Conservation (phyloP, 2,797 vertebrate species). For the Cossypha heuglini region DNA sequence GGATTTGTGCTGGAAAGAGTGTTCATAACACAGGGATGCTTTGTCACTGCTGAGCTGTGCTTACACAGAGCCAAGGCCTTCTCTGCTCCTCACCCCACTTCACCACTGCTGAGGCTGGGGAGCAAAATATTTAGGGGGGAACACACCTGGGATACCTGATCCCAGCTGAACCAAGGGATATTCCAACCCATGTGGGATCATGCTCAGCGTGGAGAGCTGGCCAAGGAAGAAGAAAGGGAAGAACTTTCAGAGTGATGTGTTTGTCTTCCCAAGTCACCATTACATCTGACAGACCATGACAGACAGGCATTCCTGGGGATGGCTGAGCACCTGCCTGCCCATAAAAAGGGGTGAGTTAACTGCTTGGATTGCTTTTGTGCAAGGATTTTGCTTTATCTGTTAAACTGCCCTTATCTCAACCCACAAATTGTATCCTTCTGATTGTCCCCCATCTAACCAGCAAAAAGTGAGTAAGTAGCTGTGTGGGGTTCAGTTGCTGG, state of each 20-base stretch:
- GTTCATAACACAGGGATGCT: not conserved
- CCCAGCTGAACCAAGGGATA: not conserved
- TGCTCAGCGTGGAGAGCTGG: not conserved
- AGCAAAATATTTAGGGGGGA: not conserved
- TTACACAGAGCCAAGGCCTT: not conserved
- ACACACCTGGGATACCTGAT: not conserved
- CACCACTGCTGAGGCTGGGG: not conserved
- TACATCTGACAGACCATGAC: fast-evolving
- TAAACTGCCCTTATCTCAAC: not conserved
- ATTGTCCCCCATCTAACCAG: not conserved
- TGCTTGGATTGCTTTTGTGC: not conserved
- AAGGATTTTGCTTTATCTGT: not conserved
- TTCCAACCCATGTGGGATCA: too few species aligned
- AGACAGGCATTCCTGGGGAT: not conserved
- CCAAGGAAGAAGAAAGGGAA: not conserved
- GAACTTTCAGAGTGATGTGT: too few species aligned
- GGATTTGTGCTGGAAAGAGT: not conserved
- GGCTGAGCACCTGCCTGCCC: not conserved
- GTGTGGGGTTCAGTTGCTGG: not conserved
- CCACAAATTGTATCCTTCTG: not conserved
- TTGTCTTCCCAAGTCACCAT: not conserved
- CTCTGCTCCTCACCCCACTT: not conserved
- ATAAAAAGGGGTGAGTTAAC: not conserved
- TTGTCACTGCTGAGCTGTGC: not conserved
- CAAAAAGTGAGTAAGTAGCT: not conserved